These are phyloP conservation scores for Orchesella flavescens DNA, from an alignment of 2,888 invertebrate genomes.

Conservation along the genomic window DNA sequence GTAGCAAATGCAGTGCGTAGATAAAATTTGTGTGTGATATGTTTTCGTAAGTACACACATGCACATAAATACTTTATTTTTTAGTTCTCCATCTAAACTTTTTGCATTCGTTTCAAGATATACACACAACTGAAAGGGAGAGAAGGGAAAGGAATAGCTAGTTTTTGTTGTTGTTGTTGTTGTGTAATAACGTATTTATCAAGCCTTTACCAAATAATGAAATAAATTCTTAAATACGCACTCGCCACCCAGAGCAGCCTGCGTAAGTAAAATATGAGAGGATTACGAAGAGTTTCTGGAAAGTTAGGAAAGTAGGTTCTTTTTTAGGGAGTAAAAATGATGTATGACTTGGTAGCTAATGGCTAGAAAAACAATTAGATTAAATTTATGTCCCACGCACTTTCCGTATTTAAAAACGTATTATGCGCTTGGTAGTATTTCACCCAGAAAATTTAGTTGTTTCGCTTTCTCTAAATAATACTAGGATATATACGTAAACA, in stretches of 20 bases:
- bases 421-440: neutral
- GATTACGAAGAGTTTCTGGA: slow-evolving; percentile 7
- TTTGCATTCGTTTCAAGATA: neutral
- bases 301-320: neutral
- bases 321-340: slow-evolving; percentile 16
- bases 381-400: slow-evolving; percentile 27
- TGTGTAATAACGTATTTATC: neutral
- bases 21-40: slow-evolving; percentile 11
- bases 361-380: slow-evolving; percentile 2
- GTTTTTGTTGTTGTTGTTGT: neutral
- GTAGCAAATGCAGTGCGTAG: slow-evolving; percentile 2
- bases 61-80: neutral
- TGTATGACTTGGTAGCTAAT: neutral
- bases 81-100: neutral
- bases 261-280: neutral
- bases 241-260: neutral
- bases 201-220: neutral
- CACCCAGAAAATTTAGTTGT: neutral
- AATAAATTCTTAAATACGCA: slow-evolving; percentile 16
- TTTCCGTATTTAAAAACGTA: neutral
- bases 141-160: too few relatives aligned
- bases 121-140: neutral
- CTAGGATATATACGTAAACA: too few relatives aligned
- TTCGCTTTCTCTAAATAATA: too few relatives aligned
- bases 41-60: slow-evolving; percentile 6